Conservation (phyloP, 2,888 invertebrate species). For the Dasypogon diadema region DNA sequence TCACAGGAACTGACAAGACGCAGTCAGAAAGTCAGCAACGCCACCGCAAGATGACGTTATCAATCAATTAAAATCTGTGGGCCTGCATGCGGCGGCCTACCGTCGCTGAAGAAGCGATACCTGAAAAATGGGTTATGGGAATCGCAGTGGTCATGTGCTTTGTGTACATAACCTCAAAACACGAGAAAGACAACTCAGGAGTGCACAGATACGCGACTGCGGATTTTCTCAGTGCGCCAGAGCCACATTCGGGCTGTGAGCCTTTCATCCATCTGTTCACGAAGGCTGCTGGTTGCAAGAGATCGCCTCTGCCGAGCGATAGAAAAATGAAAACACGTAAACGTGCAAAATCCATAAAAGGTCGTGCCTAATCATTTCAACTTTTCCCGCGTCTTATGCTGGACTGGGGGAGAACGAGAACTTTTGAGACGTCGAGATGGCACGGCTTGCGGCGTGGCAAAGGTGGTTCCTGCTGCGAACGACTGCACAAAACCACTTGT, state of each 20-base stretch:
- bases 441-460: conserved; percentile 11
- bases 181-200: not conserved
- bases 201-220: not conserved
- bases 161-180: conserved; percentile 15
- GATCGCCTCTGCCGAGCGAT: not conserved
- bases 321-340: conserved; percentile 57
- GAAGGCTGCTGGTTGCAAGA: not conserved
- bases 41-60: conserved; percentile 60
- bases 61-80: conserved; percentile 60
- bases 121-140: conserved; percentile 50
- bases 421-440: conserved; percentile 20
- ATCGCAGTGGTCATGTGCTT: conserved; percentile 37
- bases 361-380: conserved; percentile 60
- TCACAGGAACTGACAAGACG: conserved; percentile 57
- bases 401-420: conserved; percentile 34
- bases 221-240: conserved; percentile 18
- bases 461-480: conserved; percentile 45
- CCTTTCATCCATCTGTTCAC: conserved; percentile 32
- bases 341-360: conserved; percentile 60
- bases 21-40: conserved; percentile 57
- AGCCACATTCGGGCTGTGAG: not conserved
- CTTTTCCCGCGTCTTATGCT: conserved; percentile 55
- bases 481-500: not conserved
- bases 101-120: conserved; percentile 13
- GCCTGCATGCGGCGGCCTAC: not conserved